Evolutionary conservation across 2,888 invertebrate species (phyloP), one percentile per base, ranked within the genome.

Genomic region (Oxystoma pomonae): DNA sequence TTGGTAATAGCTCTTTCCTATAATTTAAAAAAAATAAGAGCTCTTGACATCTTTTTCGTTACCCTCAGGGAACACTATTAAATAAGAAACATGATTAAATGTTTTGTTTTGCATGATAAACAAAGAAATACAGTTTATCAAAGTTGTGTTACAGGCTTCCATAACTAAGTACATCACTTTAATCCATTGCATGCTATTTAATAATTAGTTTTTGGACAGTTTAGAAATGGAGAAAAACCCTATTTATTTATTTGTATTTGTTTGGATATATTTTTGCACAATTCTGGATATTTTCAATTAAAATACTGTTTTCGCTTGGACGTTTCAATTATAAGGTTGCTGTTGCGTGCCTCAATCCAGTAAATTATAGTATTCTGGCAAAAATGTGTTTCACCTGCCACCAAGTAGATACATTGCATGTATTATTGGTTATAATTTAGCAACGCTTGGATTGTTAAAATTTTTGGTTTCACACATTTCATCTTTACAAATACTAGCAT

Each of bases 241-340:
- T 35, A 35, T 35, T 35, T 35, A 35, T 35, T 35, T 35, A 35
- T 35, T 35, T 35, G 35, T 35, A 35, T 35, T 35, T 35, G 35
- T 35, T 35, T 35, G 35, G 35, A 35, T 35, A 35, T 35, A 35
- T 35, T 35, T 35, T 35, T 35, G 35, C 35, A 12, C 3, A 35
- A 35, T 12, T 35, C 35, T 35, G 35, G 35, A 35, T 35, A 35
- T 35, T 35, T 35, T 35, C 35, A 35, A 35, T 35, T 35, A 35
- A 35, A 35, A 35, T 3, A 35, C 35, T 63, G 57, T 63, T 63
- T 60, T 60, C 57, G 17, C 20, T 55, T 51, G 55, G 63, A 63
- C 63, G 60, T 63, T 63, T 63, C 63, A 63, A 63, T 63, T 63
- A 63, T 58, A 57, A 19, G 53, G 21, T 16, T 2, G 60, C 56